A percentile compares a stretch with the other conserved stretches of the same genome.
phyloP scores from a whole-genome alignment of 2,888 invertebrate species.

The Drosophila lutescens region DNA sequence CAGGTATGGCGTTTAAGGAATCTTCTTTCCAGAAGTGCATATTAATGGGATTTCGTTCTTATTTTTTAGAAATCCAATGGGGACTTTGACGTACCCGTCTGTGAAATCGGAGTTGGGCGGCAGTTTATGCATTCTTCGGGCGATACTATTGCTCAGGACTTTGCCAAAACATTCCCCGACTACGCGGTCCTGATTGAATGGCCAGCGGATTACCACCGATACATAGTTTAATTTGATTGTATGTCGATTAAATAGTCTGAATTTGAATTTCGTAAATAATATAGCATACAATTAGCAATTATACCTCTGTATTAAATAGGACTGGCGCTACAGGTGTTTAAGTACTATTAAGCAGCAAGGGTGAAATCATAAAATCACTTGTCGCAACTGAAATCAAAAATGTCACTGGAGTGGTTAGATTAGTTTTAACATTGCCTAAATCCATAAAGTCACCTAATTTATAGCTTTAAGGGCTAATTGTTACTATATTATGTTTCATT shows the following conservation, averaged over 20 bases:
- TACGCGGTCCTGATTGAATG: constrained; percentile 85
- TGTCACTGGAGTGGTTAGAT: too few species aligned
- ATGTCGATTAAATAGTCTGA: neutral
- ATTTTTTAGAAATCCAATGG: constrained; percentile 48
- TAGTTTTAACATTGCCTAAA: too few species aligned
- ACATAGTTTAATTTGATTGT: constrained; percentile 55
- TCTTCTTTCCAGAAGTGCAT: accelerated
- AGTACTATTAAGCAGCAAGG: neutral
- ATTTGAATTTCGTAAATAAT: neutral
- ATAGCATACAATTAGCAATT: neutral
- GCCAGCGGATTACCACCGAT: constrained; percentile 84
- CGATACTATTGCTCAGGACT: constrained; percentile 83
- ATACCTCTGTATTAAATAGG: neutral
- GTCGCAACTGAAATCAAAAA: neutral
- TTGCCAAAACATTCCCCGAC: constrained; percentile 85
- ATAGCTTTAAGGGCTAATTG: too few species aligned
- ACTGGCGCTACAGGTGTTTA: neutral
- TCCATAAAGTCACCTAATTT: too few species aligned
- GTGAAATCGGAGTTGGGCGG: constrained; percentile 84
- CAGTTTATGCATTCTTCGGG: constrained; percentile 84
- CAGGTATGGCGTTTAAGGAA: constrained; percentile 18
- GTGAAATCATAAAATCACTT: neutral
- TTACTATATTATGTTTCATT: too few species aligned
- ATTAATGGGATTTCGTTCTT: neutral
- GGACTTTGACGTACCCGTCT: constrained; percentile 49